Base-by-base conservation (phyloP, 2,888 invertebrate species). In the Andrena minutula region DNA sequence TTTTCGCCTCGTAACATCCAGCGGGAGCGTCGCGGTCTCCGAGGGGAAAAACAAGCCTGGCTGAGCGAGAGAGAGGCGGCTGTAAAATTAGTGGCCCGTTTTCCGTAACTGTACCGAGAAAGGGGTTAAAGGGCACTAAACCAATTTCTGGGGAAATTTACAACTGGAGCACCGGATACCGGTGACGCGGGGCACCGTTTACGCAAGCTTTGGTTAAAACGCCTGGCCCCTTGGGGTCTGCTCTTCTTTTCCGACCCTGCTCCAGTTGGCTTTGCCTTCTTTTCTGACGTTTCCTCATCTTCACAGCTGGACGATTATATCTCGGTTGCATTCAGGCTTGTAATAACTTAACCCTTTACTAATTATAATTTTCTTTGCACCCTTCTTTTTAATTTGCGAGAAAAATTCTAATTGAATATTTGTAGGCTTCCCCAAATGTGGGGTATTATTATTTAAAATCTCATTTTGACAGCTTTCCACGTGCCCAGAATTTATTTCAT, bases 41-140 rank as follows among this genome's bases (percentile, higher is more conserved):
- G 30, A 6, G 0, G 16, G n/a, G n/a, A 26, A 12, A 32, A 35
- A 51, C 66, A 10, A 32, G 65, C 64, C 56, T 4, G 35, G 10
- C 26, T 1, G 7, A 32, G 58, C 8, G 4, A 8, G 10, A 16
- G 41, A n/a, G 2, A n/a, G 23, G 2, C 12, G 61, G 41, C 64
- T 70, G 83, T 84, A 83, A 88, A 89, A 82, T 41, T 81, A 61
- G 56, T 78, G 85, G 84, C 84, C 89, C 83, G 88, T 90, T 91
- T 90, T 74, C 82, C 78, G 75, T 90, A 90, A 92, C 89, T 90
- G 89, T 90, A 90, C 80, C 84, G 73, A 47, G 79, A 77, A 89
- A 91, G 83, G 91, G 91, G 91, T 92, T 91, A 86, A 90, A 79
- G 85, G 83, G 85, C 86, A 71, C 86, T 91, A 91, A 91, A 91